Percentiles rank a stretch among this genome's conserved stretches.
Conservation (phyloP, 2,797 vertebrate genomes). For the Oreochromis mossambicus region DNA sequence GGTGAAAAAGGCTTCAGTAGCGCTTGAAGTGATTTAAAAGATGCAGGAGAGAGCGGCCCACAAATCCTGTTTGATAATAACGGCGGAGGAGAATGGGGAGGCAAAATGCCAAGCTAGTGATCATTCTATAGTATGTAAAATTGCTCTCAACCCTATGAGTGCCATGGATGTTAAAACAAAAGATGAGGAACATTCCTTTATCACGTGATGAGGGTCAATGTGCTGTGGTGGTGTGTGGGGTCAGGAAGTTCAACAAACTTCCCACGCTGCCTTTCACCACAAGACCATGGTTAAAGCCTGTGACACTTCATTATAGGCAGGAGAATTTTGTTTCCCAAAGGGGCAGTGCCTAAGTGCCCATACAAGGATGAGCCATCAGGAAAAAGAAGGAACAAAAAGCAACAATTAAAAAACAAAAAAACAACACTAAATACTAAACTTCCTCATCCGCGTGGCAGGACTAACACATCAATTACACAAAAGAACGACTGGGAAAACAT, state of each 20-base stretch:
- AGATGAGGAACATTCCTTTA: slow-evolving; percentile 62
- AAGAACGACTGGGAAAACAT: not conserved
- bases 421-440: not conserved
- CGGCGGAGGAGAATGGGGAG: slow-evolving; percentile 54
- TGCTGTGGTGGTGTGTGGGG: slow-evolving; percentile 58
- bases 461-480: not conserved
- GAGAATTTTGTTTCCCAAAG: slow-evolving; percentile 16
- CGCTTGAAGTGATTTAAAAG: slow-evolving; percentile 76
- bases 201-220: slow-evolving; percentile 67
- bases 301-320: slow-evolving; percentile 27
- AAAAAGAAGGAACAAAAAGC: not conserved
- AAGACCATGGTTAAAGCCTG: slow-evolving; percentile 7
- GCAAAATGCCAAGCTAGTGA: slow-evolving; percentile 64
- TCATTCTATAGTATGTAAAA: slow-evolving; percentile 70
- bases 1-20: slow-evolving; percentile 63
- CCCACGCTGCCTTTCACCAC: slow-evolving; percentile 63
- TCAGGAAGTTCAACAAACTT: slow-evolving; percentile 71
- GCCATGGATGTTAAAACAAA: slow-evolving; percentile 69
- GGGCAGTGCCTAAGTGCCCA: not conserved
- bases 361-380: slow-evolving; percentile 9
- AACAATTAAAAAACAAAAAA: not conserved
- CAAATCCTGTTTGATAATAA: slow-evolving; percentile 71
- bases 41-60: slow-evolving; percentile 57
- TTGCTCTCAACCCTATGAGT: slow-evolving; percentile 64
- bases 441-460: slow-evolving; percentile 33